These are phyloP conservation scores for Gymnarchus niloticus DNA, from an alignment of 2,113 vertebrate genomes.

Conservation along the genomic window DNA sequence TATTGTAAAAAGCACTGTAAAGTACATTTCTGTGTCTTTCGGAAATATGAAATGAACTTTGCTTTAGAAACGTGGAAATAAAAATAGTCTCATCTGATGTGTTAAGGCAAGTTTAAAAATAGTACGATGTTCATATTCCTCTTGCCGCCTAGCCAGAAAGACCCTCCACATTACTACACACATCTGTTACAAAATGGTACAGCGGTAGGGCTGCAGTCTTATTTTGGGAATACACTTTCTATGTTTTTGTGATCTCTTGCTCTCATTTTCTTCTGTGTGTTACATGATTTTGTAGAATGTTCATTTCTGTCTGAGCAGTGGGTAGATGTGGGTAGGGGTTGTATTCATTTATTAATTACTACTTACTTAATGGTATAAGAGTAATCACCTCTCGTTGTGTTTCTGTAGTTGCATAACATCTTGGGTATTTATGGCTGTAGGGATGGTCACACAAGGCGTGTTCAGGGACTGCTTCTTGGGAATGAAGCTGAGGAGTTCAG, in stretches of 20 bases:
- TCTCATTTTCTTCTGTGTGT: neutral
- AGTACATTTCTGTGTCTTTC: too few relatives aligned
- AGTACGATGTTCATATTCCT: neutral
- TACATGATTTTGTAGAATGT: slow-evolving; percentile 2
- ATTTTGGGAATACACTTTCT: neutral
- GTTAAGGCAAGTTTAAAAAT: neutral
- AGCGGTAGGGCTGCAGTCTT: neutral
- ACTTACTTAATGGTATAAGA: neutral
- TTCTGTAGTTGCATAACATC: neutral
- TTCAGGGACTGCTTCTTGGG: neutral
- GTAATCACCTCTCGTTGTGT: neutral
- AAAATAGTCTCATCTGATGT: too few relatives aligned
- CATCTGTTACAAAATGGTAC: neutral
- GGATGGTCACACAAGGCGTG: neutral
- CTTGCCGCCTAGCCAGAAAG: neutral
- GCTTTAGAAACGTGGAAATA: too few relatives aligned
- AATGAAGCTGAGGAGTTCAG: neutral
- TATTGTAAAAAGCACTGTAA: slow-evolving; percentile 5
- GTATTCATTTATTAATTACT: neutral
- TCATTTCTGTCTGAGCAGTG: neutral
- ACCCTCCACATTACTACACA: neutral
- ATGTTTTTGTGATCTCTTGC: neutral
- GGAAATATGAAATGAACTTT: too few relatives aligned
- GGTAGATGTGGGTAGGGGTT: neutral
- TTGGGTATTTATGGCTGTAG: neutral